Conservation (phyloP, 2,113 vertebrate genomes). For the Bostrychus sinensis region DNA sequence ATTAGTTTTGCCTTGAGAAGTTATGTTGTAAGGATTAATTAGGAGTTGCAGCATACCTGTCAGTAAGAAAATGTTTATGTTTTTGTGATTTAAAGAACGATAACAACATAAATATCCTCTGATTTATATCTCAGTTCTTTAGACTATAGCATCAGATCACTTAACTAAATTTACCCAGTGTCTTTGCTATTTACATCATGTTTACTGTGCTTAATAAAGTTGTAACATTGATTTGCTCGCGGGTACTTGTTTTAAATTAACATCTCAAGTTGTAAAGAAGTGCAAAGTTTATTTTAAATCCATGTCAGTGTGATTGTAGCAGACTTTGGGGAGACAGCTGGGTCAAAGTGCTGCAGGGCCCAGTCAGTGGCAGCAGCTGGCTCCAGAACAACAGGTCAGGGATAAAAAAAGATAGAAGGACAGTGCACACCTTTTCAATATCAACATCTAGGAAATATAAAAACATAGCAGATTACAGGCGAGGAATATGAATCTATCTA, state of each 20-base stretch:
- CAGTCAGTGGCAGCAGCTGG: slow-evolving; percentile 5
- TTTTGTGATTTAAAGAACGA: no score
- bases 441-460: not conserved
- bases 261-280: slow-evolving; percentile 1
- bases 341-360: not conserved
- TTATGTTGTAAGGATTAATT: no score
- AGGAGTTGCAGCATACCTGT: no score
- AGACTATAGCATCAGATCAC: not conserved
- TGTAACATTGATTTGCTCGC: slow-evolving; percentile 2
- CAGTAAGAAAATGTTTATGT: no score
- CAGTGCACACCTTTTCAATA: not conserved
- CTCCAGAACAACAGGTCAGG: not conserved
- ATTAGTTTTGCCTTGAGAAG: no score
- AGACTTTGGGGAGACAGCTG: slow-evolving; percentile 20
- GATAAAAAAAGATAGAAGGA: not conserved
- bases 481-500: no score
- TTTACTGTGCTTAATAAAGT: not conserved
- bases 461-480: not conserved
- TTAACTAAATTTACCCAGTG: not conserved
- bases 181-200: not conserved
- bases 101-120: no score
- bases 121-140: not conserved
- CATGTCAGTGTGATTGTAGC: slow-evolving; percentile 18
- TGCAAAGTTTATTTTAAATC: slow-evolving; percentile 6
- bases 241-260: not conserved